phyloP scores from a whole-genome alignment of 2,113 vertebrate genomes.

The Hemiscyllium ocellatum region DNA sequence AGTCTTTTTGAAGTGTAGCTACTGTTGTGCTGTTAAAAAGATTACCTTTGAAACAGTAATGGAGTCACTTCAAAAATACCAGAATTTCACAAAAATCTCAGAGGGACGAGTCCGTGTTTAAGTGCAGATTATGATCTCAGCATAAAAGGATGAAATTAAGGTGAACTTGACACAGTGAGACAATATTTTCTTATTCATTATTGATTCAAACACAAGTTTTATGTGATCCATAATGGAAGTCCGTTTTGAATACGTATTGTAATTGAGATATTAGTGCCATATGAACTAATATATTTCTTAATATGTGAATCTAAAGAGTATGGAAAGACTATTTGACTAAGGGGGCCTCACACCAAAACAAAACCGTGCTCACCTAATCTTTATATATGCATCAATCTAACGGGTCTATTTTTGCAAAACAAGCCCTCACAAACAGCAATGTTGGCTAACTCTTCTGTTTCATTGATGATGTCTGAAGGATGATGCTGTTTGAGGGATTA shows the following conservation, averaged over 20 bases:
- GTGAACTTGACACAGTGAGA: not conserved
- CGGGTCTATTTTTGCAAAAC: not conserved
- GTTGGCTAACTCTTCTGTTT: not conserved
- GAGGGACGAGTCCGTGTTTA: not conserved
- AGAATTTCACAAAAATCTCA: too few relatives aligned
- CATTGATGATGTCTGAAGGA: not conserved
- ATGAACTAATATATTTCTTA: not conserved
- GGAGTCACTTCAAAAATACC: not conserved
- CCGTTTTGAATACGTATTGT: not conserved
- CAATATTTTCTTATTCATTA: not conserved
- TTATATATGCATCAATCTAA: not conserved
- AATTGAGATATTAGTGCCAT: not conserved
- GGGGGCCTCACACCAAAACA: not conserved
- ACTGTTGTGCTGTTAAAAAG: not conserved
- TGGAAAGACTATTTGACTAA: not conserved
- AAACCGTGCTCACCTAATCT: not conserved
- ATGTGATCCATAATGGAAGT: not conserved
- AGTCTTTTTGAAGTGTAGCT: not conserved
- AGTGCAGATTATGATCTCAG: not conserved
- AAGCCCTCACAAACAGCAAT: not conserved
- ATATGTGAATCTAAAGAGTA: not conserved
- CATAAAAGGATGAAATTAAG: not conserved
- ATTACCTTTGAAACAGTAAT: not conserved
- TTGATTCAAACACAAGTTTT: not conserved
- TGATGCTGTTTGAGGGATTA: not conserved